Percentiles rank a stretch among this genome's conserved stretches.
phyloP scores from a whole-genome alignment of 2,888 invertebrate species.

The Cinara cedri region DNA sequence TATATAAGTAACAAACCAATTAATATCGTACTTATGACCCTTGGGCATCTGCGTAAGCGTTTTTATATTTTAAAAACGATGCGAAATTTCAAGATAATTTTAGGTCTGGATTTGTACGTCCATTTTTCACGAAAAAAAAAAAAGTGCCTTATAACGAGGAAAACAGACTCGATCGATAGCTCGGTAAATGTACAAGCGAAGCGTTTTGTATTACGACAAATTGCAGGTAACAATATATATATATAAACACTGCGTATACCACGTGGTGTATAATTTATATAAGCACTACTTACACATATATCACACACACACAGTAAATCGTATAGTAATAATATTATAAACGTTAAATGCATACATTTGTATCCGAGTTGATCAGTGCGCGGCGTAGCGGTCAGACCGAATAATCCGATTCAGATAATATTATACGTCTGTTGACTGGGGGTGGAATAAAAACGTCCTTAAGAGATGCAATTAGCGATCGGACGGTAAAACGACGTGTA shows the following conservation, averaged over 20 bases:
- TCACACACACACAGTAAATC: background rate
- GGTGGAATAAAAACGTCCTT: slow-evolving; percentile 23
- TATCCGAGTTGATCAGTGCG: background rate
- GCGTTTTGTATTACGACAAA: background rate
- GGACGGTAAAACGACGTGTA: background rate
- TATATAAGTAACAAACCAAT: background rate
- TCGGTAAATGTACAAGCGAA: background rate
- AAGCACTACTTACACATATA: too few species aligned
- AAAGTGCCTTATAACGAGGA: background rate
- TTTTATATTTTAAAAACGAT: background rate
- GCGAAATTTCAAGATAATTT: background rate
- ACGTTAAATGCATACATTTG: background rate
- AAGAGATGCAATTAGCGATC: background rate
- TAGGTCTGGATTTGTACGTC: background rate
- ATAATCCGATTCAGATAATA: slow-evolving; percentile 13
- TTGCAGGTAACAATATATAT: background rate
- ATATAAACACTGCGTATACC: too few species aligned
- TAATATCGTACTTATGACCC: background rate
- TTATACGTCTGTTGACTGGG: background rate
- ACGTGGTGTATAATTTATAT: too few species aligned
- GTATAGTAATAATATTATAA: background rate
- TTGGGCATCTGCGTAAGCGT: background rate
- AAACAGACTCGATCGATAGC: slow-evolving; percentile 13
- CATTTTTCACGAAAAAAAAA: slow-evolving; percentile 19
- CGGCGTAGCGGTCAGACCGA: slow-evolving; percentile 11